Conservation (phyloP, 2,113 vertebrate genomes). For the Anolis sagrei region DNA sequence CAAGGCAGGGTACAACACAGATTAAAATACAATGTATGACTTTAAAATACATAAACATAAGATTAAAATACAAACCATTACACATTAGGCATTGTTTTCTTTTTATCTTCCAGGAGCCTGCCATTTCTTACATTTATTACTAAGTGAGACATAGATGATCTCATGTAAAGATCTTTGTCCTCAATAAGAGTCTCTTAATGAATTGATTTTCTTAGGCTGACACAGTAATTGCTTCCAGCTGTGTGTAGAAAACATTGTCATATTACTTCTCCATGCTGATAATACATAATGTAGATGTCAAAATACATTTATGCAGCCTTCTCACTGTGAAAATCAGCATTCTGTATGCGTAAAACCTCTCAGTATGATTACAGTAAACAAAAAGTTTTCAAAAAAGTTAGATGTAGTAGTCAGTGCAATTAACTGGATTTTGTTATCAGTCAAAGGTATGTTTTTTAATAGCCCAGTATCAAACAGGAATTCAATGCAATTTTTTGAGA, state of each 20-base stretch:
- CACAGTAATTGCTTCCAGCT: neutral
- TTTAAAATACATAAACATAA: no score
- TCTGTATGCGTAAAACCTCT: constrained; percentile 6
- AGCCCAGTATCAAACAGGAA: no score
- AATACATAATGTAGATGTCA: neutral
- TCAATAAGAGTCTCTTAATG: neutral
- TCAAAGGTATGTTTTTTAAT: no score
- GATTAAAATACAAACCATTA: no score
- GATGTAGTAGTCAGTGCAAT: neutral
- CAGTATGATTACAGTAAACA: neutral
- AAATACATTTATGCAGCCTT: constrained; percentile 24
- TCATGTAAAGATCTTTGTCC: neutral
- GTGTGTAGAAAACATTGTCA: neutral
- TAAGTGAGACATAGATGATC: constrained; percentile 18
- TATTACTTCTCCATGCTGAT: constrained; percentile 13
- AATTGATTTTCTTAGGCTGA: constrained; percentile 12
- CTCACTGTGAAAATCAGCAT: constrained; percentile 22
- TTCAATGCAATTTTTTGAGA: no score
- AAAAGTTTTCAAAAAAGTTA: neutral
- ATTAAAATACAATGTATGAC: no score
- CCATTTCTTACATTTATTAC: constrained; percentile 24
- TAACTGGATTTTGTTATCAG: neutral
- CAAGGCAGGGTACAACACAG: no score
- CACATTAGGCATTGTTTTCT: neutral
- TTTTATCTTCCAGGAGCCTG: neutral